These are phyloP conservation scores for Zaprionus inermis DNA, from an alignment of 1,140 invertebrate genomes.

Conservation along the genomic window DNA sequence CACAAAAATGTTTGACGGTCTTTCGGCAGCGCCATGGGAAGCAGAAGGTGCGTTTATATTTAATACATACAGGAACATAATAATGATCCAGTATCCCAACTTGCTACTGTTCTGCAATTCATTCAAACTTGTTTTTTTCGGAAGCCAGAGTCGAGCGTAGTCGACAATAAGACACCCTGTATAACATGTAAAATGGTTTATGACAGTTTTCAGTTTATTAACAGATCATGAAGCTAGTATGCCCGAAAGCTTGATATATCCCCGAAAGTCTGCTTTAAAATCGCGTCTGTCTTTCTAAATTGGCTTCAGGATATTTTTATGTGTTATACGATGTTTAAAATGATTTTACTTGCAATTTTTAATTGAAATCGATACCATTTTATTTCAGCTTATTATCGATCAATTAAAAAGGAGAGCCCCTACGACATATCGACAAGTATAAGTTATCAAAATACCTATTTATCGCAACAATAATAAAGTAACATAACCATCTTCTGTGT, in stretches of 20 bases:
- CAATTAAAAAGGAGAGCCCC: conserved; percentile 27
- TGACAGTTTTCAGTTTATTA: background rate
- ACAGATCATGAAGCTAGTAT: background rate
- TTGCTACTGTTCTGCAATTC: conserved; percentile 5
- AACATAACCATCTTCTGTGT: conserved; percentile 29
- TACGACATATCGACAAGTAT: conserved; percentile 23
- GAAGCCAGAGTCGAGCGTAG: background rate
- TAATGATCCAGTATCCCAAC: conserved; percentile 5
- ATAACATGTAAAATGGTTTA: background rate
- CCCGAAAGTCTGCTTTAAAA: background rate
- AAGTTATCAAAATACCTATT: conserved; percentile 37
- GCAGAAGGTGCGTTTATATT: conserved; percentile 20
- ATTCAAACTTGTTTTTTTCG: conserved; percentile 9
- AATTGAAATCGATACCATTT: background rate
- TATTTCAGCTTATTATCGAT: conserved; percentile 32
- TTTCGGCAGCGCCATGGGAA: conserved; percentile 25
- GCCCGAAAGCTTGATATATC: background rate
- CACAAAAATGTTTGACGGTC: conserved; percentile 32
- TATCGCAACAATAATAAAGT: conserved; percentile 32
- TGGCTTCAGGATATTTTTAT: background rate
- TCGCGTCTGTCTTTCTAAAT: background rate
- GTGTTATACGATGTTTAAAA: too few relatives aligned
- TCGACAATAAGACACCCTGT: background rate
- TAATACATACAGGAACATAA: background rate
- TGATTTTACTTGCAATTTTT: background rate